Evolutionary conservation across 1,140 invertebrate species (phyloP).

Genomic region (Lepidostoma basale): DNA sequence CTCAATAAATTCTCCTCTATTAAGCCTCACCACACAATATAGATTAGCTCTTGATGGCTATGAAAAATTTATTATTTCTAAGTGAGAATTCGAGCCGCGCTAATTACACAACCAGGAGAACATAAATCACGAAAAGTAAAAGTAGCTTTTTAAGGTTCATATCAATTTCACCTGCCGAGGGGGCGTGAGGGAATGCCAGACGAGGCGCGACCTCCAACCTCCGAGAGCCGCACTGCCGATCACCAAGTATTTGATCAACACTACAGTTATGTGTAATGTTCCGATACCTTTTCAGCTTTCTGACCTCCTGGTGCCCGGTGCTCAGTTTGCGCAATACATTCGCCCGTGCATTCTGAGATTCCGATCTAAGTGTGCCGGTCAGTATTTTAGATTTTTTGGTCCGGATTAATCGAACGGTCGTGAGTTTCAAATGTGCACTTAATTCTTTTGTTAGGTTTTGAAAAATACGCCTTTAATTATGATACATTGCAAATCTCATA

Average conservation of each 20-base stretch:
- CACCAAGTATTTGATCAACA: conserved; percentile 19
- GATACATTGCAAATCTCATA: no score
- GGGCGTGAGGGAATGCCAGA: conserved; percentile 14
- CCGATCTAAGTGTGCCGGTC: neutral
- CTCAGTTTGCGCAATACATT: neutral
- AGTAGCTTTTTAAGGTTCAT: conserved; percentile 14
- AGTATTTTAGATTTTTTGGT: neutral
- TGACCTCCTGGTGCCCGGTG: neutral
- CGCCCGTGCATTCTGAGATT: neutral
- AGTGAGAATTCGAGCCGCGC: neutral
- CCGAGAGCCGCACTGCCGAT: neutral
- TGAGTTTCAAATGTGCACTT: neutral
- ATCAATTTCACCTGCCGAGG: conserved; percentile 20
- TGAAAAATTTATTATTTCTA: conserved; percentile 1
- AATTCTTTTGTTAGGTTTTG: no score
- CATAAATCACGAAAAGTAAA: conserved; percentile 23
- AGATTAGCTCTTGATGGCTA: neutral
- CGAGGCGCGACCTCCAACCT: conserved; percentile 3
- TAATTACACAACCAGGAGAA: conserved; percentile 6
- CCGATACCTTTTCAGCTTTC: neutral
- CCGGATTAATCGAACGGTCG: neutral
- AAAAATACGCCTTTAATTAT: no score
- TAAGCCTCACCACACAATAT: no score
- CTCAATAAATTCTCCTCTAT: no score
- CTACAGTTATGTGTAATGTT: neutral